Conservation (phyloP, 1,140 invertebrate species). For the Drosophila kurseongensis region DNA sequence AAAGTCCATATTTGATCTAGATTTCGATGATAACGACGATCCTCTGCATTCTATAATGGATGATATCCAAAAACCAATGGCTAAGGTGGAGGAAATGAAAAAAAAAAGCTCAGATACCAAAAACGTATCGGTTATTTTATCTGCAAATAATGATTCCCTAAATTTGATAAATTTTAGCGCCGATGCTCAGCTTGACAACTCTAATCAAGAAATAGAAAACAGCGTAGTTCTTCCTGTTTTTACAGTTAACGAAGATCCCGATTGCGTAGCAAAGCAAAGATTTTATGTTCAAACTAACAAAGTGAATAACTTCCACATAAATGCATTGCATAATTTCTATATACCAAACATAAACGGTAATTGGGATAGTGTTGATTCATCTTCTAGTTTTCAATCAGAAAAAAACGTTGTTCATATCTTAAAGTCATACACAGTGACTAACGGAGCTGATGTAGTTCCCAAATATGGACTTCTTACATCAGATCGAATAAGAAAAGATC, state of each 20-base stretch:
- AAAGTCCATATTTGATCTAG: conserved; percentile 77
- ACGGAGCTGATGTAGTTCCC: conserved; percentile 78
- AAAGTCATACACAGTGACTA: conserved; percentile 49
- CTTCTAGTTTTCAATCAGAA: conserved; percentile 11
- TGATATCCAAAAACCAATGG: conserved; percentile 24
- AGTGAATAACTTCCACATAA: conserved; percentile 75
- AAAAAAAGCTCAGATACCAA: not conserved
- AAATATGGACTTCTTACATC: conserved; percentile 65
- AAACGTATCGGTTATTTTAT: not conserved
- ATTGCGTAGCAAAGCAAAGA: conserved; percentile 75
- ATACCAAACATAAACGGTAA: conserved; percentile 88
- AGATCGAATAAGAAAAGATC: conserved; percentile 74
- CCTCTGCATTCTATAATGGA: conserved; percentile 64
- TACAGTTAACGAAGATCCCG: conserved; percentile 70
- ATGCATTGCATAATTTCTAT: conserved; percentile 82
- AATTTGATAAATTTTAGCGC: not conserved
- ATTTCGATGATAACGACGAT: conserved; percentile 77
- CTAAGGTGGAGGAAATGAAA: conserved; percentile 6
- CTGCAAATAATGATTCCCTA: not conserved
- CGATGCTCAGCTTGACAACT: not conserved
- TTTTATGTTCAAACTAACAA: conserved; percentile 72
- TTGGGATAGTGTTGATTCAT: conserved; percentile 82
- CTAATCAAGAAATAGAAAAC: conserved; percentile 10
- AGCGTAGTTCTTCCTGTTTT: conserved; percentile 29
- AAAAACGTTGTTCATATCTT: conserved; percentile 11